Evolutionary conservation across 2,113 vertebrate genomes (phyloP), one percentile per base, ranked within the genome.

Genomic region (Grallaria varia): DNA sequence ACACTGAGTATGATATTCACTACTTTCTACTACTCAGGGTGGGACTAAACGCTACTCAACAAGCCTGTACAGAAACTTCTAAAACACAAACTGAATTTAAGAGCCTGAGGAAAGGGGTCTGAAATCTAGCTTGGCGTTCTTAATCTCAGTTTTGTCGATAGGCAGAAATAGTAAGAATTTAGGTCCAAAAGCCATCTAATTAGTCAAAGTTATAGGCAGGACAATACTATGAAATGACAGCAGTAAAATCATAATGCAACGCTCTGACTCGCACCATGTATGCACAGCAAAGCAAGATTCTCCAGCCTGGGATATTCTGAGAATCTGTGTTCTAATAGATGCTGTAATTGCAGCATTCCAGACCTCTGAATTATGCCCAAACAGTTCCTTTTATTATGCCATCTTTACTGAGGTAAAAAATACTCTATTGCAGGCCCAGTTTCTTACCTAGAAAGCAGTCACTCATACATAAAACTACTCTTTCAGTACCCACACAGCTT

Each of bases 1-100:
- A 86, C 5, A 31, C 82, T 81, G 93, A 95, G 87, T 94, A 97
- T 1, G 10, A 87, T 91, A 95, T 72, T 95, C 12, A 9, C 87
- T 67, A 89, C 91, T 96, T 96, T 96, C 93, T 92, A 82, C 84
- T 84, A 64, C 68, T 83, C 49, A 66, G 63, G 80, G 71, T 74
- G 87, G 77, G 68, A 90, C 28, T 24, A 77, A 80, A 89, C 28
- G 50, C 86, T 86, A 59, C 80, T 87, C 47, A 71, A 45, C 50
- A 74, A 71, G 49, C 72, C 56, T 24, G 27, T 33, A 3, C 8
- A 62, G 69, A 94, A 68, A 95, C 53, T 90, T 71, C 89, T 90
- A 50, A 52, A 66, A 66, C 67, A 89, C 12, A 4, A 47, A 77
- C 20, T 47, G 60, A 68, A 86, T 96, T 91, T 60, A 95, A 76